Percentiles rank a stretch among this genome's conserved stretches.
These are phyloP conservation scores for Bombyx mandarina DNA, from an alignment of 1,140 invertebrate species.

Conservation along the genomic window DNA sequence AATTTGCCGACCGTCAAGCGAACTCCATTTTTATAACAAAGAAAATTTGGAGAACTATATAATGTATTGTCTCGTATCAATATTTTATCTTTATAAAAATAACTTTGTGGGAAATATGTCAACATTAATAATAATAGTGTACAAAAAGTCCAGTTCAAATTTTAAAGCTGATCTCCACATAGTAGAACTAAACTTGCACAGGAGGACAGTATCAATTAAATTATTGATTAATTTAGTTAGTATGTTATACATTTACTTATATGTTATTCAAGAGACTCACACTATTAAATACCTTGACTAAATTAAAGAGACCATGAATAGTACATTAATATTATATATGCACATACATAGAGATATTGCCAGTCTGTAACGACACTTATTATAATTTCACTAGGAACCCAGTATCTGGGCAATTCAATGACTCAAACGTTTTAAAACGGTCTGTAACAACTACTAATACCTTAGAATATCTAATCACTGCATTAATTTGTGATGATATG, in stretches of 20 bases:
- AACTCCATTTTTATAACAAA: slow-evolving; percentile 35
- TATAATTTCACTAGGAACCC: slow-evolving; percentile 68
- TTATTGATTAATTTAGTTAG: slow-evolving; percentile 47
- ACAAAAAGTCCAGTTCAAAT: slow-evolving; percentile 63
- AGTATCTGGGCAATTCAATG: slow-evolving; percentile 63
- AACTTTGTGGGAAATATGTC: slow-evolving; percentile 63
- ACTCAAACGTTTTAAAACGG: slow-evolving; percentile 64
- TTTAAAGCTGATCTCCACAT: slow-evolving; percentile 69
- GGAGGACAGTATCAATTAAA: slow-evolving; percentile 57
- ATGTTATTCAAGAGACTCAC: slow-evolving; percentile 63
- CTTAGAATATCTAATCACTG: slow-evolving; percentile 69
- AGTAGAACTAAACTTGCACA: slow-evolving; percentile 66
- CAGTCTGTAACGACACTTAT: slow-evolving; percentile 68
- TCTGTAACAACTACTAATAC: slow-evolving; percentile 70
- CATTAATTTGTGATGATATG: slow-evolving; percentile 70
- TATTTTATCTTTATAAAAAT: slow-evolving; percentile 61
- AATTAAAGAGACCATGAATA: slow-evolving; percentile 66
- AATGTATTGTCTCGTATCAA: slow-evolving; percentile 67
- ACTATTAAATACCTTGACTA: slow-evolving; percentile 70
- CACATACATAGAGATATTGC: slow-evolving; percentile 66
- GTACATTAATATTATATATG: slow-evolving; percentile 51
- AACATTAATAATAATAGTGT: slow-evolving; percentile 41
- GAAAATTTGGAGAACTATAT: slow-evolving; percentile 58
- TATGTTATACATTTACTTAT: slow-evolving; percentile 59
- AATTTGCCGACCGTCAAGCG: slow-evolving; percentile 48